Evolutionary conservation across 2,888 invertebrate species (phyloP).

Genomic region (Ferrisia virgata): DNA sequence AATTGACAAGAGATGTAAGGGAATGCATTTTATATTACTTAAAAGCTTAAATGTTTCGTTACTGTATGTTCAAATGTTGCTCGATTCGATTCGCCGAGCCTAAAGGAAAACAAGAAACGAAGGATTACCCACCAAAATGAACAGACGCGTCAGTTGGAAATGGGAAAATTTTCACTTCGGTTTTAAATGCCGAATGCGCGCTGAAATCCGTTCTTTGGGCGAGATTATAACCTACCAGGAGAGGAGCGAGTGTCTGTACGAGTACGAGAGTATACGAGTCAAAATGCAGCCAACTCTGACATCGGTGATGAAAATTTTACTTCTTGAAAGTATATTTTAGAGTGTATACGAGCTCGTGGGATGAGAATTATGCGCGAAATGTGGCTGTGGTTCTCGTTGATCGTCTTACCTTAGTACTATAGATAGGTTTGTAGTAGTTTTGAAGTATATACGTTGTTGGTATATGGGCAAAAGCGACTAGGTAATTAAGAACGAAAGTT

Average conservation of each 20-base stretch:
- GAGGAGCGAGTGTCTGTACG: too few relatives aligned
- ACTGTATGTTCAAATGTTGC: background rate
- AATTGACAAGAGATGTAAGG: constrained; percentile 45
- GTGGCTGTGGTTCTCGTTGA: too few relatives aligned
- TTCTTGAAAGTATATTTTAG: background rate
- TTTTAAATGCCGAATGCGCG: background rate
- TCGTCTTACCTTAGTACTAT: background rate
- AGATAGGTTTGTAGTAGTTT: too few relatives aligned
- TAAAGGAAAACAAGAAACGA: constrained; percentile 32
- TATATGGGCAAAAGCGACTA: background rate
- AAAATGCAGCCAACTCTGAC: background rate
- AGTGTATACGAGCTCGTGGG: too few relatives aligned
- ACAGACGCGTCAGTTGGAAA: background rate
- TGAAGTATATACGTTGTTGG: background rate
- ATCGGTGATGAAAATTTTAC: background rate
- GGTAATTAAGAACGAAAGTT: background rate
- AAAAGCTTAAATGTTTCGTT: constrained; percentile 32
- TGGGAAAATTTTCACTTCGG: background rate
- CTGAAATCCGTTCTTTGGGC: background rate
- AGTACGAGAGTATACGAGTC: background rate
- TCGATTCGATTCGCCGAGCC: background rate
- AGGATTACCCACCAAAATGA: background rate
- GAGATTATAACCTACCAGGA: background rate
- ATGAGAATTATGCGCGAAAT: background rate
- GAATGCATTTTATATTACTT: constrained; percentile 42